These are phyloP conservation scores for Alligator mississippiensis DNA, from an alignment of 2,113 vertebrate species.

Conservation along the genomic window DNA sequence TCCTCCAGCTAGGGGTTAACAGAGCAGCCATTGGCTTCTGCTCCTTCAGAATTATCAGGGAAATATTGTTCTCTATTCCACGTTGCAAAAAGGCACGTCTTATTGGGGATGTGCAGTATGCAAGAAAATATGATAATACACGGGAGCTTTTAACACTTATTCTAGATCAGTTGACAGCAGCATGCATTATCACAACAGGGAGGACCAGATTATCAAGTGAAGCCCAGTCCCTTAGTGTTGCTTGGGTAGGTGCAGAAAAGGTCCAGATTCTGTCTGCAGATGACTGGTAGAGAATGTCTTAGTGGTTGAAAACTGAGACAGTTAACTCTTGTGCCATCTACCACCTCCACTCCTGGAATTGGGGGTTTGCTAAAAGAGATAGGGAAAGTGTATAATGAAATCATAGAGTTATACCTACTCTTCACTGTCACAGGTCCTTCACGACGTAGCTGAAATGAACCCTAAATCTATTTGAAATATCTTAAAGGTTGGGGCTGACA, in stretches of 20 bases:
- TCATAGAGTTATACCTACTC: neutral
- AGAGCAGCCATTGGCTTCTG: too few species aligned
- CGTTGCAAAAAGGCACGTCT: neutral
- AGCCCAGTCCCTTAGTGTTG: neutral
- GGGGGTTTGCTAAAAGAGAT: neutral
- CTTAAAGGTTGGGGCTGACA: neutral
- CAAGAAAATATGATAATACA: neutral
- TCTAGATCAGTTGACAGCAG: neutral
- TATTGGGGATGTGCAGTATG: too few species aligned
- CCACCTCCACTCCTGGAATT: neutral
- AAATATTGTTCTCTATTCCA: too few species aligned
- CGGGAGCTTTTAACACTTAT: neutral
- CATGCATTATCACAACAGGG: neutral
- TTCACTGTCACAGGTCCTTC: neutral
- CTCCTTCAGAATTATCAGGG: too few species aligned
- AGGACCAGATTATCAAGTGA: neutral
- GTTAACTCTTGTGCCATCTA: neutral
- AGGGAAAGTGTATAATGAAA: neutral
- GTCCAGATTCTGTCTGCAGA: neutral
- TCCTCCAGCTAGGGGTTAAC: too few species aligned
- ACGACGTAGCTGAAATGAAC: neutral
- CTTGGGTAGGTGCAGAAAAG: neutral
- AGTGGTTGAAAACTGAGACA: neutral
- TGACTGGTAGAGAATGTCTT: neutral
- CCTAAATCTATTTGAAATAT: neutral